Percentiles rank a stretch among this genome's conserved stretches.
These are phyloP conservation scores for Hippocampus mohnikei DNA, from an alignment of 2,113 vertebrate genomes.

Conservation along the genomic window DNA sequence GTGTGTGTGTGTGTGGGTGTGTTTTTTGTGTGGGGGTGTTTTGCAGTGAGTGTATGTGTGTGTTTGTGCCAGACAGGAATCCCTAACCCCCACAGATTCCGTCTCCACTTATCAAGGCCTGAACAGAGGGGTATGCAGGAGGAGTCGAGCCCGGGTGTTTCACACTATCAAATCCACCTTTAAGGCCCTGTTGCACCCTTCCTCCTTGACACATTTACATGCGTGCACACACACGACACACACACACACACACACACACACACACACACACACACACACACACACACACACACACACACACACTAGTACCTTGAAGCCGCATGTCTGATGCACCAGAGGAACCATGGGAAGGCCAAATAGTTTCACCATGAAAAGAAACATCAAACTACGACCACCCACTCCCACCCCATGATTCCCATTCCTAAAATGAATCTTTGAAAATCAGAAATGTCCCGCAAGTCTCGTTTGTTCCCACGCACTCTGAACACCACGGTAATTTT, in stretches of 20 bases:
- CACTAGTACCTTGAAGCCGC: constrained; percentile 52
- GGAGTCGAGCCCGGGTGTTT: constrained; percentile 46
- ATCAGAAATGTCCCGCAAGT: neutral
- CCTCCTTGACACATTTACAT: constrained; percentile 24
- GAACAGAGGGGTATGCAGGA: constrained; percentile 50
- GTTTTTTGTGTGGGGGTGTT: constrained; percentile 61
- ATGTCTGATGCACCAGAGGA: constrained; percentile 47
- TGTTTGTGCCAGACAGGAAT: constrained; percentile 73
- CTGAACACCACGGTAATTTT: neutral
- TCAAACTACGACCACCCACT: neutral
- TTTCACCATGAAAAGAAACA: constrained; percentile 40
- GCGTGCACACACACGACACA: constrained; percentile 5
- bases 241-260: constrained; percentile 17
- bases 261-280: constrained; percentile 7
- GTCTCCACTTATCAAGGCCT: constrained; percentile 74
- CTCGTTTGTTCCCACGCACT: neutral
- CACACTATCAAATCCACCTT: constrained; percentile 55
- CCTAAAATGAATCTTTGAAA: neutral
- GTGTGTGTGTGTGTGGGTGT: constrained; percentile 55
- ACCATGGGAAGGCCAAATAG: constrained; percentile 60
- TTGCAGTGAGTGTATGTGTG: constrained; percentile 62
- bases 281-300: constrained; percentile 27
- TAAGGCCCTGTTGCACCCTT: constrained; percentile 36
- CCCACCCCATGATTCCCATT: neutral
- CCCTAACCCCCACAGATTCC: constrained; percentile 74